phyloP scores from a whole-genome alignment of 2,797 vertebrate species.

The Hyperoplus immaculatus region DNA sequence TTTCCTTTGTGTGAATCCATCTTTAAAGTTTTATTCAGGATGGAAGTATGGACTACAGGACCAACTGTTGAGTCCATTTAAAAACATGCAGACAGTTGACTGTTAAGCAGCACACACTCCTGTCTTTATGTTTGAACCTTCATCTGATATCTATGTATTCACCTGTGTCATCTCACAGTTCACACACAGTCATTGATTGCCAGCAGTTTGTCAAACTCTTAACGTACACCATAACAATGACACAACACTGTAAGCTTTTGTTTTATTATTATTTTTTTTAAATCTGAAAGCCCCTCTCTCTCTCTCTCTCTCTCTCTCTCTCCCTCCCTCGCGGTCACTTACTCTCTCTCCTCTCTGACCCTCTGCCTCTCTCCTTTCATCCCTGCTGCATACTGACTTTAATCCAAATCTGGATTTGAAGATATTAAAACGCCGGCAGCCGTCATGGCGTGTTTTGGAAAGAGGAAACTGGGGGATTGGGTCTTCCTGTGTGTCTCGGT shows the following conservation, averaged over 20 bases:
- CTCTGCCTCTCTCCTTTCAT: slow-evolving; percentile 55
- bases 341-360: slow-evolving; percentile 46
- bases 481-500: slow-evolving; percentile 75
- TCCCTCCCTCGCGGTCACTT: slow-evolving; percentile 59
- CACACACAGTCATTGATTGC: slow-evolving; percentile 35
- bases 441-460: slow-evolving; percentile 75
- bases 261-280: slow-evolving; percentile 43
- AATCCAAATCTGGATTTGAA: slow-evolving; percentile 84
- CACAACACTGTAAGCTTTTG: slow-evolving; percentile 54
- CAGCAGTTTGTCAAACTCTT: slow-evolving; percentile 49
- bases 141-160: slow-evolving; percentile 52
- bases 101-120: slow-evolving; percentile 18
- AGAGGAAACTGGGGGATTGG: slow-evolving; percentile 77
- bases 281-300: slow-evolving; percentile 74
- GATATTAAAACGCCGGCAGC: slow-evolving; percentile 79
- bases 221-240: slow-evolving; percentile 64
- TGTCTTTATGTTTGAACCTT: slow-evolving; percentile 40
- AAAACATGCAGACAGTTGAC: slow-evolving; percentile 16
- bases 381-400: slow-evolving; percentile 57
- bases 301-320: slow-evolving; percentile 66
- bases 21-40: slow-evolving; percentile 67
- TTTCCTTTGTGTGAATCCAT: slow-evolving; percentile 66
- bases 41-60: slow-evolving; percentile 49
- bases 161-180: slow-evolving; percentile 69
- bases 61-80: slow-evolving; percentile 70